Evolutionary conservation across 2,797 vertebrate species (phyloP).

Genomic region (Erithacus rubecula): DNA sequence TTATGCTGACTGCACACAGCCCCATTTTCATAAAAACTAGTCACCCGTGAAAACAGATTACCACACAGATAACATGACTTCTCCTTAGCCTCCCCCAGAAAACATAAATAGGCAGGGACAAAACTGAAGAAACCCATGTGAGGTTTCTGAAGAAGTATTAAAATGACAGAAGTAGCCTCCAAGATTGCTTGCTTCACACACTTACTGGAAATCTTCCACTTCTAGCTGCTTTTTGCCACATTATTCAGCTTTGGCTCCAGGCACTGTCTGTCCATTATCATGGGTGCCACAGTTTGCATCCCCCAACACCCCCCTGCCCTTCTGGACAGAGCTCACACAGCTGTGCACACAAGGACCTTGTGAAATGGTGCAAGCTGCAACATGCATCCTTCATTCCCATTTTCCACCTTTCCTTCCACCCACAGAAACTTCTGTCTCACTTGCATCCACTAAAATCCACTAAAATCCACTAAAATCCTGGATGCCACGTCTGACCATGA

Average conservation of each 20-base stretch:
- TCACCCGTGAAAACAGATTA: not conserved
- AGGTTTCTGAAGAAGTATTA: not conserved
- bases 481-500: not conserved
- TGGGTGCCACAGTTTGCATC: not conserved
- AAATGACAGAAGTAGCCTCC: not conserved
- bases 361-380: not conserved
- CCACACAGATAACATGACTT: not conserved
- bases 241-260: not conserved
- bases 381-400: not conserved
- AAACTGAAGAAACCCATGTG: not conserved
- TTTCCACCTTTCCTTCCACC: not conserved
- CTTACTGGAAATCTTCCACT: not conserved
- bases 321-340: not conserved
- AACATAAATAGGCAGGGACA: not conserved
- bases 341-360: not conserved
- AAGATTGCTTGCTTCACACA: not conserved
- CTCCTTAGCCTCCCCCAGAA: not conserved
- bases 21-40: not conserved
- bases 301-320: not conserved
- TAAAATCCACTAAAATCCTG: not conserved
- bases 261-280: not conserved
- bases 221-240: not conserved
- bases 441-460: not conserved
- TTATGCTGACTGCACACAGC: not conserved
- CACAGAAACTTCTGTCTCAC: fast-evolving